Evolutionary conservation across 2,113 vertebrate species (phyloP).

Genomic region (Trematomus loennbergii): DNA sequence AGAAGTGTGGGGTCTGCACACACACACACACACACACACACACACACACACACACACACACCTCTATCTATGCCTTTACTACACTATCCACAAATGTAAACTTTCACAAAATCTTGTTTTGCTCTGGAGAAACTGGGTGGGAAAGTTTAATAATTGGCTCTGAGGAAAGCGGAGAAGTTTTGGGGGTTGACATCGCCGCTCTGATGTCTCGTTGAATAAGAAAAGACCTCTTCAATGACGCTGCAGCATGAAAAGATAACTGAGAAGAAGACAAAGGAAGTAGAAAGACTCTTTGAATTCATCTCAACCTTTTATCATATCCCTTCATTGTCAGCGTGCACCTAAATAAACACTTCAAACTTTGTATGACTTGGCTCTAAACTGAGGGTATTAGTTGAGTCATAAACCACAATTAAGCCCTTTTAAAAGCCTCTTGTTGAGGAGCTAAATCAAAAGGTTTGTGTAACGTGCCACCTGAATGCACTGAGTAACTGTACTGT

Average conservation of each 20-base stretch:
- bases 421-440: slow-evolving; percentile 11
- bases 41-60: no score
- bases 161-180: background rate
- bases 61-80: slow-evolving; percentile 43
- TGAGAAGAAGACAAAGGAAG: background rate
- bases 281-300: background rate
- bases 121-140: slow-evolving; percentile 29
- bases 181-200: slow-evolving; percentile 4
- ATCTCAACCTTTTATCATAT: slow-evolving; percentile 14
- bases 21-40: no score
- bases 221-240: background rate
- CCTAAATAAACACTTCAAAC: slow-evolving; percentile 38
- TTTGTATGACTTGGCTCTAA: background rate
- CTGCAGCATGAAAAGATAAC: slow-evolving; percentile 11
- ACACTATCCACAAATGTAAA: slow-evolving; percentile 30
- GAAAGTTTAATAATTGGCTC: slow-evolving; percentile 18
- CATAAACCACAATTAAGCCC: slow-evolving; percentile 30
- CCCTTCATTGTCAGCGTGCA: background rate
- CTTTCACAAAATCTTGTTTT: slow-evolving; percentile 36
- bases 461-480: slow-evolving; percentile 63
- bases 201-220: background rate
- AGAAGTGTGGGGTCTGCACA: slow-evolving; percentile 41
- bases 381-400: slow-evolving; percentile 22
- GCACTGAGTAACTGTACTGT: slow-evolving; percentile 44
- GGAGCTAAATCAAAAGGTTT: slow-evolving; percentile 31